Base-by-base conservation (phyloP, 1,140 invertebrate genomes). In the Xylocopa sonorina region DNA sequence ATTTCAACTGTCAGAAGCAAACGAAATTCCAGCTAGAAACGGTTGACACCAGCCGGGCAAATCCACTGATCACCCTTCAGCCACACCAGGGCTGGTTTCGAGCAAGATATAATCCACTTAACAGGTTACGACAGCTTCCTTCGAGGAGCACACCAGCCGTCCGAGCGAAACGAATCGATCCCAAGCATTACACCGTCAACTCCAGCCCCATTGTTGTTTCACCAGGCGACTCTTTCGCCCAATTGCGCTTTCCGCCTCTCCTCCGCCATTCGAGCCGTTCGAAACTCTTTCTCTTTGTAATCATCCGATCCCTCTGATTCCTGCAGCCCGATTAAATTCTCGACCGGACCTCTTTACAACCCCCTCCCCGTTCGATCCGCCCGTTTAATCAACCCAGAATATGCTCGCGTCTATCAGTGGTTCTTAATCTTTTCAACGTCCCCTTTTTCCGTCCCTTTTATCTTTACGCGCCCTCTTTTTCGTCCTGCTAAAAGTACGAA, bases 161-260 rank as follows among this genome's bases (percentile, higher is more conserved):
- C 9, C 43, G 24, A 4, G 10, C 9, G 51, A 60, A 57, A 67
- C 27, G 16, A 27, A 48, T 58, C 24, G 74, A 48, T 68, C 4
- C 16, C n/a, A n/a, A n/a, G 38, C 18, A 46, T 51, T 74, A 71
- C 51, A 43, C 41, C 38, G 68, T 58, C 68, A 58, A 38, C 32
- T 51, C 32, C 66, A 58, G n/a, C n/a, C 5, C 41, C n/a, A 69
- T 77, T 29, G 55, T 77, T 60, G 53, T 68, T 18, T 24, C 46
- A 66, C 24, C n/a, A 18, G 5, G 7, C 34, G 16, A 10, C 16
- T 48, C 12, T 6, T 38, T 50, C 38, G 48, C 41, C 10, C 53
- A 1, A 29, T 58, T 34, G 7, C 9, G 0, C 14, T 38, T 14
- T 29, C 3, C 27, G 0, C 27, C 27, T 9, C 0, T 53, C 3